Evolutionary conservation across 2,113 vertebrate genomes (phyloP).

Genomic region (Menidia beryllina): DNA sequence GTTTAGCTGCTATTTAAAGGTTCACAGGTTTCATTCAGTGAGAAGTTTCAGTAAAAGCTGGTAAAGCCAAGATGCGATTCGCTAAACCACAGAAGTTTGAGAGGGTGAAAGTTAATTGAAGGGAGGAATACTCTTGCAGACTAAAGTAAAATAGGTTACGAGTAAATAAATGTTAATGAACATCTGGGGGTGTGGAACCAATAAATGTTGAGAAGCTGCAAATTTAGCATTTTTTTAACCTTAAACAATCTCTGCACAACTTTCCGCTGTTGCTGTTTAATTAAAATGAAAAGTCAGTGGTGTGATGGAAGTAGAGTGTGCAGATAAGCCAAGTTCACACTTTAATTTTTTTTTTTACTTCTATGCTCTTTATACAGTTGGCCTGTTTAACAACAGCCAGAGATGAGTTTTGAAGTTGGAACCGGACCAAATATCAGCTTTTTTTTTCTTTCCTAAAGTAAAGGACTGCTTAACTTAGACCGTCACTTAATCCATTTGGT

Average conservation of each 20-base stretch:
- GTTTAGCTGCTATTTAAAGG: background rate
- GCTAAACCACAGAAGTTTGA: slow-evolving; percentile 35
- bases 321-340: slow-evolving; percentile 32
- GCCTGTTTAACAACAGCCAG: slow-evolving; percentile 8
- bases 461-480: background rate
- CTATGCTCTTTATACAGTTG: slow-evolving; percentile 17
- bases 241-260: slow-evolving; percentile 16
- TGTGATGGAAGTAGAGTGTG: slow-evolving; percentile 26
- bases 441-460: slow-evolving; percentile 16
- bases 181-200: background rate
- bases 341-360: slow-evolving; percentile 29
- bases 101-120: slow-evolving; percentile 60
- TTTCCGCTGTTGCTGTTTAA: slow-evolving; percentile 23
- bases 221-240: slow-evolving; percentile 15
- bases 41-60: background rate
- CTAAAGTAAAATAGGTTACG: background rate
- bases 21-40: background rate
- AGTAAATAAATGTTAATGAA: slow-evolving; percentile 17
- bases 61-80: background rate
- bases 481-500: slow-evolving; percentile 14
- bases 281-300: slow-evolving; percentile 45
- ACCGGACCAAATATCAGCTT: slow-evolving; percentile 22
- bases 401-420: slow-evolving; percentile 22
- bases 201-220: slow-evolving; percentile 24
- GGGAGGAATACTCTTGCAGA: background rate